A percentile compares a stretch with the other conserved stretches of the same genome.
Conservation (phyloP, 2,888 invertebrate genomes). For the Eupithecia vulgata region DNA sequence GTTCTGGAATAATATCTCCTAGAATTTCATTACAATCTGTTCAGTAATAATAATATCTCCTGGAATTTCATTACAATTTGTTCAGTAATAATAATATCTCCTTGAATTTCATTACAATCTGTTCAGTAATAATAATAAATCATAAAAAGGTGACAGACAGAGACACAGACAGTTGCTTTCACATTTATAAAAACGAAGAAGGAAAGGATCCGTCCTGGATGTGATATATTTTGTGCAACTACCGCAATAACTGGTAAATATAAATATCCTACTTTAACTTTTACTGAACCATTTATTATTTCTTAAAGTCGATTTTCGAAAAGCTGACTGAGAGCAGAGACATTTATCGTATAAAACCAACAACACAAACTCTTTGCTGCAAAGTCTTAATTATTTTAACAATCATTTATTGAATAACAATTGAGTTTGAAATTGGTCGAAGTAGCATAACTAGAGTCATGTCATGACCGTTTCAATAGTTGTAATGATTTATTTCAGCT, state of each 20-base stretch:
- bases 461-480: neutral
- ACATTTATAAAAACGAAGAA: neutral
- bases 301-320: too few relatives aligned
- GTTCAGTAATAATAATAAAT: neutral
- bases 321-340: neutral
- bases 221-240: neutral
- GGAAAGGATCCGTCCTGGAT: too few relatives aligned
- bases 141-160: neutral
- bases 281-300: too few relatives aligned
- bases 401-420: too few relatives aligned
- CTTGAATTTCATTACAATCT: too few relatives aligned
- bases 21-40: too few relatives aligned
- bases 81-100: neutral
- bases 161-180: neutral
- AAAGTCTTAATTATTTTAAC: neutral
- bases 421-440: too few relatives aligned
- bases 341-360: neutral
- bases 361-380: neutral
- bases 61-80: too few relatives aligned
- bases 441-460: too few relatives aligned
- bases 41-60: too few relatives aligned
- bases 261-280: neutral
- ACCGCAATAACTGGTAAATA: neutral
- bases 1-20: too few relatives aligned
- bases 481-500: slow-evolving; percentile 70